phyloP scores from a whole-genome alignment of 2,888 invertebrate species.

The Metopia argyrocephala region DNA sequence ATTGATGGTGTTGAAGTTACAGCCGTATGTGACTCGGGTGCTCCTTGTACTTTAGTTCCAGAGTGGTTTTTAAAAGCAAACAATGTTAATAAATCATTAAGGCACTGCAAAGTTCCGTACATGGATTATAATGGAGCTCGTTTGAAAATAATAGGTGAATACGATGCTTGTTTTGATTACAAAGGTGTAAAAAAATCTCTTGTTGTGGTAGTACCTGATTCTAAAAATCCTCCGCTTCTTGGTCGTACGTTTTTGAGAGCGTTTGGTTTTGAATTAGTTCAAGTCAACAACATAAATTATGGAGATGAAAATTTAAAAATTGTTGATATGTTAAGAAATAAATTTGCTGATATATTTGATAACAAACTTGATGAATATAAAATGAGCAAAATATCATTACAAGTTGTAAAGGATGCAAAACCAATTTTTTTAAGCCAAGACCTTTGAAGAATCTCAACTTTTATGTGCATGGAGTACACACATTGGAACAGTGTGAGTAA shows the following conservation, averaged over 20 bases:
- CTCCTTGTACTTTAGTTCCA: constrained; percentile 29
- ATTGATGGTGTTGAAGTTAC: constrained; percentile 20
- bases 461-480: constrained; percentile 38
- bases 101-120: constrained; percentile 20
- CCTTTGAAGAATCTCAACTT: constrained; percentile 32
- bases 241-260: constrained; percentile 22
- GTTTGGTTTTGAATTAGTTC: constrained; percentile 26
- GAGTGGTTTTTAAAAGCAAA: constrained; percentile 22
- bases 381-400: constrained; percentile 20
- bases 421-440: constrained; percentile 43
- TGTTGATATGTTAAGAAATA: constrained; percentile 32
- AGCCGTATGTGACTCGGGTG: constrained; percentile 17
- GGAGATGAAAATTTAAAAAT: too few relatives aligned
- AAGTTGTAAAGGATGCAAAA: constrained; percentile 6
- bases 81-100: constrained; percentile 3
- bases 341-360: constrained; percentile 33
- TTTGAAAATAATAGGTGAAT: constrained; percentile 35
- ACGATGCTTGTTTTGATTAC: constrained; percentile 31
- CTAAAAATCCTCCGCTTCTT: constrained; percentile 20
- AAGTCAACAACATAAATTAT: constrained; percentile 19
- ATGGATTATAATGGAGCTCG: constrained; percentile 34
- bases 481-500: background rate
- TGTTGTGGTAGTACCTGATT: constrained; percentile 25
- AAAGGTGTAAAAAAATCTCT: constrained; percentile 29
- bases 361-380: constrained; percentile 20